Conservation (phyloP, 1,140 invertebrate species). For the Sipha flava region DNA sequence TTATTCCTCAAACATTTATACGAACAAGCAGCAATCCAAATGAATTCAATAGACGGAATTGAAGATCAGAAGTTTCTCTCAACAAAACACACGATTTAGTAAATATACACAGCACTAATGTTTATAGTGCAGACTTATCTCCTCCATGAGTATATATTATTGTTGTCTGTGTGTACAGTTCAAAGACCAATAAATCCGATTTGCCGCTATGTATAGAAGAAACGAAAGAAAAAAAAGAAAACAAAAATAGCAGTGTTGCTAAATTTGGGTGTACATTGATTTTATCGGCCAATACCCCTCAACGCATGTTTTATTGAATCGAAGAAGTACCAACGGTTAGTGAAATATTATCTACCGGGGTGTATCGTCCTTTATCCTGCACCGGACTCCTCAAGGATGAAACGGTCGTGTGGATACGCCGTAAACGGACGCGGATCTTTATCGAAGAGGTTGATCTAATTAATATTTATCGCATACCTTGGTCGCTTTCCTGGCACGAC, state of each 20-base stretch:
- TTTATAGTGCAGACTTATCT: not conserved
- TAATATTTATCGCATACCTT: not conserved
- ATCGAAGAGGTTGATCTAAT: not conserved
- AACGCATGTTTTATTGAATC: not conserved
- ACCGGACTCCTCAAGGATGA: no score
- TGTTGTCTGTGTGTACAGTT: not conserved
- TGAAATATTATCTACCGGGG: not conserved
- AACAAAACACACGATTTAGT: not conserved
- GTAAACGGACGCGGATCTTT: not conserved
- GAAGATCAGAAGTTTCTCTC: not conserved
- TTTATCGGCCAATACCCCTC: not conserved
- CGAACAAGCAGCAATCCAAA: no score
- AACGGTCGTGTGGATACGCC: not conserved
- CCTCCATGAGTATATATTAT: not conserved
- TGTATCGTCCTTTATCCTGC: not conserved
- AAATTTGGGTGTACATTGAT: slow-evolving; percentile 11
- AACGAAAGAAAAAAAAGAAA: no score
- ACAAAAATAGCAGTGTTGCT: not conserved
- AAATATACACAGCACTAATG: no score
- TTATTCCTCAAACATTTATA: no score
- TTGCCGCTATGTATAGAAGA: no score
- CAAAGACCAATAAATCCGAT: not conserved
- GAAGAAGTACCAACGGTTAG: not conserved
- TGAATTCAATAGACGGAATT: not conserved
- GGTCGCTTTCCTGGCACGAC: not conserved